Percentiles rank a stretch among this genome's conserved stretches.
These are phyloP conservation scores for Leuciscus idus DNA, from an alignment of 2,113 vertebrate species.

Conservation along the genomic window DNA sequence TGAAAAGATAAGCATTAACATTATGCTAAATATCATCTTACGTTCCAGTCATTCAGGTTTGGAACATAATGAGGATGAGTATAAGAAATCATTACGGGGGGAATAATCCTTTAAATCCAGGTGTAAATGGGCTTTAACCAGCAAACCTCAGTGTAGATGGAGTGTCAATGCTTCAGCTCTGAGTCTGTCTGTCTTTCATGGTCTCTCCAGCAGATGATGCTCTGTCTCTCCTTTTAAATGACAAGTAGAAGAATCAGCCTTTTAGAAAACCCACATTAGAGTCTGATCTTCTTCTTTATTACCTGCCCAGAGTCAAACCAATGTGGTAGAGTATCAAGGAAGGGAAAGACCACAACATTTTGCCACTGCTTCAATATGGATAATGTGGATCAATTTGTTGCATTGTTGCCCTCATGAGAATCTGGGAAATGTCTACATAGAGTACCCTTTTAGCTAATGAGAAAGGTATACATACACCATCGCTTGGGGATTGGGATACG, in stretches of 20 bases:
- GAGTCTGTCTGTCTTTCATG: background rate
- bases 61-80: background rate
- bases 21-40: background rate
- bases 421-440: background rate
- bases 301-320: constrained; percentile 32
- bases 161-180: background rate
- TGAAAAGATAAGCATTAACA: background rate
- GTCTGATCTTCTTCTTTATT: constrained; percentile 8
- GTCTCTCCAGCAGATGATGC: constrained; percentile 59
- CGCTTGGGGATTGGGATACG: background rate
- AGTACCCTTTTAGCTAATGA: constrained; percentile 10
- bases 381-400: constrained; percentile 33
- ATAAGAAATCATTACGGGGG: background rate
- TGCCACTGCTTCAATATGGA: background rate
- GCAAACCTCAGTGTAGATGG: background rate
- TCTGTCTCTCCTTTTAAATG: constrained; percentile 53
- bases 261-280: background rate
- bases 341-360: background rate
- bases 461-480: constrained; percentile 4
- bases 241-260: background rate
- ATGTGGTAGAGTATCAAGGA: background rate
- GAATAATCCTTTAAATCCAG: background rate
- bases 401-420: constrained; percentile 22
- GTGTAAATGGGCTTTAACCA: constrained; percentile 6
- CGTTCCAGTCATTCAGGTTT: background rate